These are phyloP conservation scores for Stenchaetothrips biformis DNA, from an alignment of 2,888 invertebrate genomes.

Conservation along the genomic window DNA sequence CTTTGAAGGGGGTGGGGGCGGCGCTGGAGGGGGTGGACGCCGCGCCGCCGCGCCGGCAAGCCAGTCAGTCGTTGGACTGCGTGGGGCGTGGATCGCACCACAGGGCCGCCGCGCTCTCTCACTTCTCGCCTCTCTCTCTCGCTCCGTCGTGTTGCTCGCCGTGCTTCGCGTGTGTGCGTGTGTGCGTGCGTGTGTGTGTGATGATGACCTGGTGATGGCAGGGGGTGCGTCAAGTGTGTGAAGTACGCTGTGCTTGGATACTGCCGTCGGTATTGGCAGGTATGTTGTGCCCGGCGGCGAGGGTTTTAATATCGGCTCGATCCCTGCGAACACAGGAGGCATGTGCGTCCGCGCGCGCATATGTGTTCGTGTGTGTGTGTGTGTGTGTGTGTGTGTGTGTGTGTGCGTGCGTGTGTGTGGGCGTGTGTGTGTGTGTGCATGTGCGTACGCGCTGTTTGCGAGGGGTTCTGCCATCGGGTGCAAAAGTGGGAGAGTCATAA, in stretches of 20 bases:
- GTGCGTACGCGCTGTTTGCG: too few species aligned
- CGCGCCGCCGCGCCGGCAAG: background rate
- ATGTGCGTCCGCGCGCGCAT: too few species aligned
- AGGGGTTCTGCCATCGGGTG: too few species aligned
- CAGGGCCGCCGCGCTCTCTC: background rate
- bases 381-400: background rate
- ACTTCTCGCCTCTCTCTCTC: background rate
- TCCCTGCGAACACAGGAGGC: background rate
- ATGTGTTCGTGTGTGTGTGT: background rate
- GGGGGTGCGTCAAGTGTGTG: too few species aligned
- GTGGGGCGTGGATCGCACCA: background rate
- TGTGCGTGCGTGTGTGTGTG: too few species aligned
- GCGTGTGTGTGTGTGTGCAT: too few species aligned
- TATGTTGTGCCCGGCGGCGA: too few species aligned
- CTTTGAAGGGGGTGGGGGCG: background rate
- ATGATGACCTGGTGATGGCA: too few species aligned
- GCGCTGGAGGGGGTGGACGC: background rate
- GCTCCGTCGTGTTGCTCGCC: background rate
- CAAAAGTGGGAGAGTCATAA: too few species aligned
- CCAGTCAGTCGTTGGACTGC: constrained; percentile 11
- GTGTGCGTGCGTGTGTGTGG: background rate
- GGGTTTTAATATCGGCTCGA: too few species aligned
- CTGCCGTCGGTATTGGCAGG: too few species aligned
- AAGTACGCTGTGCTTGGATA: too few species aligned
- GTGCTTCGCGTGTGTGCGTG: background rate